A percentile compares a stretch with the other conserved stretches of the same genome.
phyloP scores from a whole-genome alignment of 23 tunicate species.

The Trididemnum clinides region DNA sequence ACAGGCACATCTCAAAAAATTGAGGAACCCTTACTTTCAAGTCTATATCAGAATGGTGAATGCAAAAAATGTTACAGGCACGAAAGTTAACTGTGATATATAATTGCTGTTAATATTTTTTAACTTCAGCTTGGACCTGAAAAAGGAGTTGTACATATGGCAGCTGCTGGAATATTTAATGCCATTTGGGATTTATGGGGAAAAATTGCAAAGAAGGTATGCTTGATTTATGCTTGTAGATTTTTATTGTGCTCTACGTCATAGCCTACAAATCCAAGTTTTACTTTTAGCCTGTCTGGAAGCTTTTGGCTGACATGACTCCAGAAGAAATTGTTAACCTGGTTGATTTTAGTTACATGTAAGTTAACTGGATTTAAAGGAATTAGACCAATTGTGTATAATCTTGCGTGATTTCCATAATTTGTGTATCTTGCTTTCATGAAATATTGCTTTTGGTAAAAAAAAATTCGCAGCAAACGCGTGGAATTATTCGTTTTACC shows the following conservation, averaged over 20 bases:
- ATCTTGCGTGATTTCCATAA: too few relatives aligned
- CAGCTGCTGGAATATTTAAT: conserved; percentile 89
- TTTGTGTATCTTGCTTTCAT: too few relatives aligned
- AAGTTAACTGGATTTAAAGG: conserved; percentile 43
- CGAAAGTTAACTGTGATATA: background rate
- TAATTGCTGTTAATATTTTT: background rate
- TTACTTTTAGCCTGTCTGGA: conserved; percentile 82
- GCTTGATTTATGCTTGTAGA: background rate
- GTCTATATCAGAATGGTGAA: too few relatives aligned
- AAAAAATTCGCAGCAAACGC: too few relatives aligned
- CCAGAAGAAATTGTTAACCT: conserved; percentile 81
- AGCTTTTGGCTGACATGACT: conserved; percentile 94
- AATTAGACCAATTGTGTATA: too few relatives aligned
- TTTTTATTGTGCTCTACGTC: background rate
- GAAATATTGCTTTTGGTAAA: too few relatives aligned
- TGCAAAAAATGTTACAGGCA: too few relatives aligned
- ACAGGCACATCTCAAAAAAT: too few relatives aligned
- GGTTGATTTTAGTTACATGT: conserved; percentile 95
- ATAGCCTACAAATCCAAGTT: too few relatives aligned
- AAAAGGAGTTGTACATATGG: conserved; percentile 98
- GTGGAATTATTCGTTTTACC: too few relatives aligned
- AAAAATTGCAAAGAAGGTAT: conserved; percentile 68
- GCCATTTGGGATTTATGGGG: conserved; percentile 99
- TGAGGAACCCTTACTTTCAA: too few relatives aligned
- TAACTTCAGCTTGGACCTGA: conserved; percentile 93